Conservation (phyloP, 2,797 vertebrate species). For the Megalops cyprinoides region DNA sequence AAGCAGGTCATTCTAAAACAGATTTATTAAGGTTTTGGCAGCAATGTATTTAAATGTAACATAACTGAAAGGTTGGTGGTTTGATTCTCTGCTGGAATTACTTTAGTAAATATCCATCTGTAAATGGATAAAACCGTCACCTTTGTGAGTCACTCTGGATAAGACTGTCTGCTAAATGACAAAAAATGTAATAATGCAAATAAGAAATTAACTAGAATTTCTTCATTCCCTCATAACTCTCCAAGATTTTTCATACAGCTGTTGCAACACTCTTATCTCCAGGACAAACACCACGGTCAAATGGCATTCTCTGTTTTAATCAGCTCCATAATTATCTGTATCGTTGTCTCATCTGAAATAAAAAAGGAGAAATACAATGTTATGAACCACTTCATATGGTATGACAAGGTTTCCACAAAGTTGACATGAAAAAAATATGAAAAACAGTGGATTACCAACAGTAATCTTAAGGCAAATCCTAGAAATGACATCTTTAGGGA, state of each 20-base stretch:
- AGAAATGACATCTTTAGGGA: not conserved
- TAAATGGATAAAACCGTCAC: no score
- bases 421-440: not conserved
- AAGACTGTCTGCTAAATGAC: not conserved
- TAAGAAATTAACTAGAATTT: not conserved
- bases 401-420: not conserved
- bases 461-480: not conserved
- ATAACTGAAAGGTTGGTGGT: no score
- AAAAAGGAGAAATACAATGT: constrained; percentile 13
- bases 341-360: constrained; percentile 84
- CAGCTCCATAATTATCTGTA: constrained; percentile 88
- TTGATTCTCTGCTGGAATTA: no score
- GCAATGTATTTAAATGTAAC: constrained; percentile 21
- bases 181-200: not conserved
- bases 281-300: constrained; percentile 39
- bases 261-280: not conserved
- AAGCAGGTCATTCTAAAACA: constrained; percentile 36
- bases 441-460: not conserved
- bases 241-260: constrained; percentile 9
- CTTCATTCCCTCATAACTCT: not conserved
- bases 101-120: no score
- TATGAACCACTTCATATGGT: not conserved
- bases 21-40: constrained; percentile 45
- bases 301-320: constrained; percentile 80
- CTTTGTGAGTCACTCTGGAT: not conserved